These are phyloP conservation scores for Champsocephalus esox DNA, from an alignment of 2,797 vertebrate genomes.

Conservation along the genomic window DNA sequence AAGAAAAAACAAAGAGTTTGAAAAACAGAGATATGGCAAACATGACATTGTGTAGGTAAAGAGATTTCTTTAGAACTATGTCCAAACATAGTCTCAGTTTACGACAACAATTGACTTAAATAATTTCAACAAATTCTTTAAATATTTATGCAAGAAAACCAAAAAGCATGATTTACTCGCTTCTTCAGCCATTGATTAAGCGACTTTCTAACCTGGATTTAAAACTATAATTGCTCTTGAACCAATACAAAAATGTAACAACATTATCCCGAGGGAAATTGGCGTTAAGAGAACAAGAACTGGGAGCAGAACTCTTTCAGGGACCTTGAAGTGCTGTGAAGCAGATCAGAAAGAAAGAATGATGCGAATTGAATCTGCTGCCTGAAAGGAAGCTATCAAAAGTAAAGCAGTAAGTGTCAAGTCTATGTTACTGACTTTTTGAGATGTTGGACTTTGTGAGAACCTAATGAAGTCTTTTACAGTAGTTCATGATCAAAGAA, in stretches of 20 bases:
- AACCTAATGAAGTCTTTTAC: conserved; percentile 21
- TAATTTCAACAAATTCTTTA: not conserved
- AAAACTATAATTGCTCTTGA: conserved; percentile 23
- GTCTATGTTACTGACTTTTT: conserved; percentile 18
- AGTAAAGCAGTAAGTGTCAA: conserved; percentile 36
- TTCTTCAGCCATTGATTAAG: not conserved
- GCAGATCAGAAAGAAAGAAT: conserved; percentile 49
- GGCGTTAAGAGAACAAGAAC: conserved; percentile 38
- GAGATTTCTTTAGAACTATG: too few relatives aligned
- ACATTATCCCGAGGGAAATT: conserved; percentile 38
- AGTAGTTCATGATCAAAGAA: conserved; percentile 19
- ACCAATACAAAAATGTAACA: conserved; percentile 20
- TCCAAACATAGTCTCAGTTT: too few relatives aligned
- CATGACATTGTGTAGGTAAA: too few relatives aligned
- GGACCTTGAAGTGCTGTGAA: conserved; percentile 47
- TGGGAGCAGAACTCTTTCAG: conserved; percentile 32
- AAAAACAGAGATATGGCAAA: too few relatives aligned
- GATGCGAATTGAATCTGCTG: conserved; percentile 39
- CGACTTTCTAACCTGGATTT: not conserved
- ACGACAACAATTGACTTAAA: too few relatives aligned
- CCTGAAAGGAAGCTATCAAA: conserved; percentile 45
- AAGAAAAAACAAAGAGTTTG: too few relatives aligned
- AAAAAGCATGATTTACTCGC: not conserved
- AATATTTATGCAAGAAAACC: not conserved
- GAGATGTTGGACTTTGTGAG: conserved; percentile 30